These are phyloP conservation scores for Tubulanus polymorphus DNA, from an alignment of 2,888 invertebrate genomes.

Conservation along the genomic window DNA sequence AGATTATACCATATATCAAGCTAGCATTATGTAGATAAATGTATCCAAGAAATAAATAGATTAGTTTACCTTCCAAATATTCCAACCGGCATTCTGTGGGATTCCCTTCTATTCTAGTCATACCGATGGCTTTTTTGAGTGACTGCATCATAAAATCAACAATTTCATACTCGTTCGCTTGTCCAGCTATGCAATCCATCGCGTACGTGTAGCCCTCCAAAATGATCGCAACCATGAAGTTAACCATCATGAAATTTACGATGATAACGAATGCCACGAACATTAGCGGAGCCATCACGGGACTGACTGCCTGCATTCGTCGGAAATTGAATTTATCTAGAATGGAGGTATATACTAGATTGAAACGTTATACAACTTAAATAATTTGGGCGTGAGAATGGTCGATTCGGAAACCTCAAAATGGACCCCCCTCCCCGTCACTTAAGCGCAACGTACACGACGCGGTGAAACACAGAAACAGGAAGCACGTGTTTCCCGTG, in stretches of 20 bases:
- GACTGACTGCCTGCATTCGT: background rate
- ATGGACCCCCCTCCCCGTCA: too few relatives aligned
- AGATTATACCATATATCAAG: too few relatives aligned
- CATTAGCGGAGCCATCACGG: slow-evolving; percentile 4
- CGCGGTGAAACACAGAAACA: too few relatives aligned
- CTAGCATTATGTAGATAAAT: too few relatives aligned
- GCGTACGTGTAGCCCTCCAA: slow-evolving; percentile 7
- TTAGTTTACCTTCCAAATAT: background rate
- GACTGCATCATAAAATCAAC: background rate
- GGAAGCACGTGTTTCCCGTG: too few relatives aligned
- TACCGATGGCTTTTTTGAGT: background rate
- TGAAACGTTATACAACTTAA: too few relatives aligned
- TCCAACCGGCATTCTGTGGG: background rate
- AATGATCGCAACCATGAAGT: slow-evolving; percentile 11
- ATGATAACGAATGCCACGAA: slow-evolving; percentile 5
- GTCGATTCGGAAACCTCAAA: too few relatives aligned
- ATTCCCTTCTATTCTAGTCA: background rate
- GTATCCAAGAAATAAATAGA: too few relatives aligned
- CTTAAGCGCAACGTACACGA: too few relatives aligned
- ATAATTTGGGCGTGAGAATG: too few relatives aligned
- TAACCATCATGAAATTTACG: slow-evolving; percentile 8
- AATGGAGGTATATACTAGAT: too few relatives aligned
- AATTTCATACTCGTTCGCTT: background rate
- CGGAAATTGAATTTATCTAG: slow-evolving; percentile 10
- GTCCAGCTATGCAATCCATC: background rate